Evolutionary conservation across 2,113 vertebrate species (phyloP).

Genomic region (Fregetta grallaria): DNA sequence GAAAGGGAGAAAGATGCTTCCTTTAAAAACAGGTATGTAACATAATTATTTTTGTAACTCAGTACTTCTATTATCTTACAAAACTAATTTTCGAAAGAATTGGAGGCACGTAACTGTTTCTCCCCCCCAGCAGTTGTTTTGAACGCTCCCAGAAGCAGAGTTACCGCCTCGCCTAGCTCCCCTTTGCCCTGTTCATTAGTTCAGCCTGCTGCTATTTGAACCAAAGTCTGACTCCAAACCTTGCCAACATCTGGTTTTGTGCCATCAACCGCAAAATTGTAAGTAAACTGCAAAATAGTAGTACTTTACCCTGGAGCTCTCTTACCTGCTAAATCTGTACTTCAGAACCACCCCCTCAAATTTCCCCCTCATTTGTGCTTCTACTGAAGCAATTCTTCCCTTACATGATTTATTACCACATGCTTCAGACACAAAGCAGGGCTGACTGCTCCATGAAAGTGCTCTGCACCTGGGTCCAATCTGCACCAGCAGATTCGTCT

Average conservation of each 20-base stretch:
- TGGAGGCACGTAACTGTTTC: background rate
- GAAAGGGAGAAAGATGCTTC: rapidly evolving
- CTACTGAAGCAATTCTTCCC: background rate
- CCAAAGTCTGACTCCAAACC: background rate
- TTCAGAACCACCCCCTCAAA: background rate
- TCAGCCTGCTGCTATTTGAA: background rate
- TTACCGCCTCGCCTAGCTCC: no score
- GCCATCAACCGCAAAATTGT: background rate
- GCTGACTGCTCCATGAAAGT: background rate
- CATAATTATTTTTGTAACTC: background rate
- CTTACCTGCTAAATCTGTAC: background rate
- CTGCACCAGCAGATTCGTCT: background rate
- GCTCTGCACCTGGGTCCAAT: background rate
- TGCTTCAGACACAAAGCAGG: background rate
- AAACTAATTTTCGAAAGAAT: background rate
- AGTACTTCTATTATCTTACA: background rate
- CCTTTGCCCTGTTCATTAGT: background rate
- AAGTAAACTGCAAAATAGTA: background rate
- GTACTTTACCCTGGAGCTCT: background rate
- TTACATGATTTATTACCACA: background rate
- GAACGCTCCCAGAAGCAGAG: background rate
- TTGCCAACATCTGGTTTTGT: background rate
- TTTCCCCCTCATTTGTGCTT: background rate
- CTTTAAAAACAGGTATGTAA: background rate
- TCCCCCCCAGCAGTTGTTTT: background rate